Percentiles rank a stretch among this genome's conserved stretches.
Conservation (phyloP, 2,113 vertebrate species). For the Chionis minor region DNA sequence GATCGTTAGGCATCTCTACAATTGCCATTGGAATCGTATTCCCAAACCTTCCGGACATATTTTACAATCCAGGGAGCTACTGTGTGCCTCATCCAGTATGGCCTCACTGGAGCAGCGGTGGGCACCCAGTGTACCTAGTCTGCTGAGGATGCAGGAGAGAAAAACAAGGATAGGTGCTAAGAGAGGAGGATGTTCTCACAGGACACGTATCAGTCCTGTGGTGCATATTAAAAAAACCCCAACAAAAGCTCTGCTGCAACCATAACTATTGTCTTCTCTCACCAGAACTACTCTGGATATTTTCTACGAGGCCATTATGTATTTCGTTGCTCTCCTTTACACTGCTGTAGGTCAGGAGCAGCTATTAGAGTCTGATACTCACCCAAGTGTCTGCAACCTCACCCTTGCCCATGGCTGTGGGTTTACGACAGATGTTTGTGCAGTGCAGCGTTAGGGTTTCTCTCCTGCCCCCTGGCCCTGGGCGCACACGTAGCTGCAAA, state of each 20-base stretch:
- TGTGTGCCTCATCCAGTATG: neutral
- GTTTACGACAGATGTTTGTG: neutral
- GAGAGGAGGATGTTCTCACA: neutral
- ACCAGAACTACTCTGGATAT: neutral
- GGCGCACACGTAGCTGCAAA: neutral
- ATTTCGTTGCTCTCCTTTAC: neutral
- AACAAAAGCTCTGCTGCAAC: neutral
- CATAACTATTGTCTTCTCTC: neutral
- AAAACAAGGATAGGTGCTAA: neutral
- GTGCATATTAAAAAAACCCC: neutral
- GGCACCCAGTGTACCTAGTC: neutral
- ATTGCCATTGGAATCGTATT: neutral
- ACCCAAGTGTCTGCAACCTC: neutral
- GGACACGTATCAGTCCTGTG: neutral
- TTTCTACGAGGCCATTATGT: neutral
- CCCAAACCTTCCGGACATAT: neutral
- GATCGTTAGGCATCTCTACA: slow-evolving; percentile 10
- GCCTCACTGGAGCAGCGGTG: neutral
- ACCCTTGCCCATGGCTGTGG: neutral
- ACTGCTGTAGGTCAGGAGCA: neutral
- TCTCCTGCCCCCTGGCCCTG: neutral
- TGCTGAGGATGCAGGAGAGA: neutral
- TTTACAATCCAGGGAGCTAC: neutral
- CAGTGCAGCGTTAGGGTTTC: neutral
- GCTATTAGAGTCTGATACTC: neutral